Evolutionary conservation across 92 coral and sea anemone genomes (phyloP), one percentile per base, ranked within the genome.

Genomic region (Porites rus): DNA sequence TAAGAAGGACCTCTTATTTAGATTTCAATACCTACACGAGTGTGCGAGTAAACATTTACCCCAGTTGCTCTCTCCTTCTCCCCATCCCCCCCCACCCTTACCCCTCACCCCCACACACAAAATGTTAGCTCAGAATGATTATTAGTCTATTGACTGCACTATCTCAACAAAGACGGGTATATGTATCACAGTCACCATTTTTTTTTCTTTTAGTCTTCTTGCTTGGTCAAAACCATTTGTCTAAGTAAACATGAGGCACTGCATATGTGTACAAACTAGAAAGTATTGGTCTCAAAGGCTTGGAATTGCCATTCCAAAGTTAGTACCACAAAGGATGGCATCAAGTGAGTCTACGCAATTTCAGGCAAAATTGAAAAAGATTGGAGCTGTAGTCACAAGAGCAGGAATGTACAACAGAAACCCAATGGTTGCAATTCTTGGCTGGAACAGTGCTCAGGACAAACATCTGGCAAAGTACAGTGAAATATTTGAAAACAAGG

Each of bases 401-500:
- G 11, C 81, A 56, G 84, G 54, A 60, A 6, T 61, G 67, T 56
- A 79, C 19, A 72, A 80, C 19, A 65, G 20, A 50, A 75, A 69
- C 43, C 99, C 99, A 18, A 83, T 94, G 67, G 98, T 96, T 4
- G 93, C 93, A n/a, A 80, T 96, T 31, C 97, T 96, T 38, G 98
- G 99, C 38, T 96, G 99, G 99, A 96, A 96, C 70, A 91, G 94
- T 54, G 93, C 98, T 6, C 92, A 66, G 63, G 92, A 95, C 69
- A 94, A 93, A 75, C 91, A 96, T 56, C 28, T 96, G 73, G 89
- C 88, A 25, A 96, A 95, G 69, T 96, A 94, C 86, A 91, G 98
- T 78, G 90, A 89, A 64, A 86, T 96, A 63, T 96, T 93, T 77
- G 96, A 95, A 86, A 85, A 90, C 19, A 93, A 89, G 63, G 88